Base-by-base conservation (phyloP, 1,140 invertebrate genomes). In the Ganaspis sp. region DNA sequence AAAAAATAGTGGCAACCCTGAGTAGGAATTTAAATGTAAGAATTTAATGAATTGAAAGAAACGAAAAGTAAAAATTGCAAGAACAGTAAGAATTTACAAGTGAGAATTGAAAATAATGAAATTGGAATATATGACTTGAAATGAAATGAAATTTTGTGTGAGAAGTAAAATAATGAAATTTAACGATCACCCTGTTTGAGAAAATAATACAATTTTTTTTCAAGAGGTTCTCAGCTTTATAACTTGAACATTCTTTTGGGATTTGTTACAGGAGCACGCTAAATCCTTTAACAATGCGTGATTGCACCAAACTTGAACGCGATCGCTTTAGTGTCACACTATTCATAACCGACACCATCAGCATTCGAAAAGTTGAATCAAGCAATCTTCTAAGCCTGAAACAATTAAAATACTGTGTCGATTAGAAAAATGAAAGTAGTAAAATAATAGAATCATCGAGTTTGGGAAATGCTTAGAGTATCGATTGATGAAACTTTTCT, bases 191-290 rank as follows among this genome's bases (percentile, higher is more conserved):
- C 29, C 29, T 34, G 6, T 34, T 34, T 34, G 6, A 6, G n/a
- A 40, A 72, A 64, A 64, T 72, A 58, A 29, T 42, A 42, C 26
- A 54, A 53, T 73, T 37, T 1, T 42, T 76, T 9, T 21, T 64
- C 11, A 26, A 64, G 23, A 29, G 58, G 23, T 64, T 64, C 58
- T 64, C 58, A 64, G 26, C 23, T 64, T 34, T 64, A 58, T 23
- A 64, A 64, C 23, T 29, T 64, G 23, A 64, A 64, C 69, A 71
- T 78, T 83, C 72, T 82, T 76, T 81, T 69, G 76, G 29, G 70
- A 58, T 85, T 76, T 90, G 86, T 91, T 91, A 73, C 86, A 91
- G 90, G 89, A 86, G 85, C 86, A 73, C 88, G 88, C 86, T 91
- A 90, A 90, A 86, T 84, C 80, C 79, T 82, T 84, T 83, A 84